Conservation (phyloP, 2,797 vertebrate genomes). For the Limosa lapponica region DNA sequence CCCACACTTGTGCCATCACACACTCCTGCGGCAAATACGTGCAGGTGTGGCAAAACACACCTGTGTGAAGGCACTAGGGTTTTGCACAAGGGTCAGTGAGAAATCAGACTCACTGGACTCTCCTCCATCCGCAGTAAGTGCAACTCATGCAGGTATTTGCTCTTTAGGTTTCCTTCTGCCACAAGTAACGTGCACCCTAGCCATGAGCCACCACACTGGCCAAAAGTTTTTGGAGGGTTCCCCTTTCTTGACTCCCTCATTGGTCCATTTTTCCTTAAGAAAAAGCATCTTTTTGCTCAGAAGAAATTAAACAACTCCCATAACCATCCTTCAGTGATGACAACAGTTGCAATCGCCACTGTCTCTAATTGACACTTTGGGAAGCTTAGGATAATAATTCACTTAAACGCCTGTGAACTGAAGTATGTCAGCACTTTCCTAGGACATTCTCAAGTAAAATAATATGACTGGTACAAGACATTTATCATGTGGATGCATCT, state of each 20-base stretch:
- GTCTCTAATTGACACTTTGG: neutral
- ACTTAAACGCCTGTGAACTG: neutral
- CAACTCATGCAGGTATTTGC: neutral
- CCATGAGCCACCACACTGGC: neutral
- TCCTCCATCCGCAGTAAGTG: neutral
- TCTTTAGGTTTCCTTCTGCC: neutral
- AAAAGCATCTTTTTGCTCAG: neutral
- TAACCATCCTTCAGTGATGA: neutral
- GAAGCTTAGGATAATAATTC: slow-evolving; percentile 22
- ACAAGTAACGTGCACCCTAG: neutral
- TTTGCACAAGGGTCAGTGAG: neutral
- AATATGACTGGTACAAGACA: neutral
- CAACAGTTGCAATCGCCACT: neutral
- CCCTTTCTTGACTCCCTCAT: neutral
- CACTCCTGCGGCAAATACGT: neutral
- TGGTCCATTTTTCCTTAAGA: neutral
- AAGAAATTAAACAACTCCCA: neutral
- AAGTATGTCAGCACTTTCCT: slow-evolving; percentile 27
- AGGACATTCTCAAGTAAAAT: slow-evolving; percentile 27
- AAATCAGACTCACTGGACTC: neutral
- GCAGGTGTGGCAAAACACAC: neutral
- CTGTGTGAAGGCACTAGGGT: accelerated
- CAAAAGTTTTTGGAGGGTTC: neutral
- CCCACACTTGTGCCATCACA: neutral
- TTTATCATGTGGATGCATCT: neutral